Base-by-base conservation (phyloP, 1,140 invertebrate species). In the Dendrolimus punctatus region DNA sequence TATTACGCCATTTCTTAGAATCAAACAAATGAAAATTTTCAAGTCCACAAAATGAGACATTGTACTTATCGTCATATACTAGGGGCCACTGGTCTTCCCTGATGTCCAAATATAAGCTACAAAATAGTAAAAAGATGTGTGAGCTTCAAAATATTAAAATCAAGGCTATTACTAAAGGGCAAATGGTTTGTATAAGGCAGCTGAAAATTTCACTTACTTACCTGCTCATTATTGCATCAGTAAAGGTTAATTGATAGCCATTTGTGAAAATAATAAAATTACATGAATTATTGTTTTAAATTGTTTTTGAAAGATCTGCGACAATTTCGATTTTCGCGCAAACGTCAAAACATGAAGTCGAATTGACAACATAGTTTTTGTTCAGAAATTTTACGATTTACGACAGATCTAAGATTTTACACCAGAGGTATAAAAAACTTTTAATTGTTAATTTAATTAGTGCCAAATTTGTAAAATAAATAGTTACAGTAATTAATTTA, bases 21-120 rank as follows among this genome's bases (percentile, higher is more conserved):
- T 97, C 95, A 85, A 97, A 96, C n/a, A 95, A 92, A 89, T 96
- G 95, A 9, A 95, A 86, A 73, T 92, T 95, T 83, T 96, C 94
- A 46, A 96, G 80, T 23, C 94, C 93, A 67, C 89, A 86, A 73
- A 96, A 94, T n/a, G 89, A 88, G 54, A 97, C 95, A 84, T 96
- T 94, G 78, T 97, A 97, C 51, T 93, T 89, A 39, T 90, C 76
- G 53, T 91, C 87, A 75, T 95, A 96, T 2, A 96, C 90, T 56
- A 96, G 91, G 5, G 95, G 94, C 82, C 90, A 89, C 64, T 90
- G 82, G 53, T 80, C 66, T 6, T 80, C 71, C 53, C 68, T 71
- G 40, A 87, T 85, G 64, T 87, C 82, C 52, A 87, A 76, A 60
- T 87, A 83, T 46, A 87, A 64, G 54, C 79, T 83, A 63, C 40